Conservation (phyloP, 2,888 invertebrate species). For the Unio delphinus region DNA sequence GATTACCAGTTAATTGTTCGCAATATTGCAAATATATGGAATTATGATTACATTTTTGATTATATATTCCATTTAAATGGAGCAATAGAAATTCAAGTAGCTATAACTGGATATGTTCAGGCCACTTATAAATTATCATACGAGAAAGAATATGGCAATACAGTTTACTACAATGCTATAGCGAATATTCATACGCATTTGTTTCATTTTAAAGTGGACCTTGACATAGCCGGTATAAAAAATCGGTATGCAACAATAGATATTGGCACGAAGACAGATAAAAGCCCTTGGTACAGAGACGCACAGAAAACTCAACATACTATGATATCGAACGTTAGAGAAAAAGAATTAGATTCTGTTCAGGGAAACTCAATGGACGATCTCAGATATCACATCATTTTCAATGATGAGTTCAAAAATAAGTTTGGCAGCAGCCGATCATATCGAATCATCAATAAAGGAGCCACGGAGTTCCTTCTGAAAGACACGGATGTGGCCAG, state of each 20-base stretch:
- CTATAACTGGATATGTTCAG: slow-evolving; percentile 60
- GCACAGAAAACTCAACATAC: slow-evolving; percentile 46
- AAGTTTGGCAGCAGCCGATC: slow-evolving; percentile 45
- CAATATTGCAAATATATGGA: slow-evolving; percentile 55
- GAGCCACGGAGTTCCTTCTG: slow-evolving; percentile 47
- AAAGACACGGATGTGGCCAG: slow-evolving; percentile 37
- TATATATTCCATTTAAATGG: slow-evolving; percentile 64
- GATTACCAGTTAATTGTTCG: slow-evolving; percentile 57
- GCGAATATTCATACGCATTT: slow-evolving; percentile 60
- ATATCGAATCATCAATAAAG: slow-evolving; percentile 49
- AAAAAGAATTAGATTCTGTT: slow-evolving; percentile 50
- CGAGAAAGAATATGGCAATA: slow-evolving; percentile 50
- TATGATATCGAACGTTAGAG: slow-evolving; percentile 31
- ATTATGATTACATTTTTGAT: slow-evolving; percentile 64
- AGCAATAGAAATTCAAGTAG: slow-evolving; percentile 51
- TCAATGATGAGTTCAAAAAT: slow-evolving; percentile 44
- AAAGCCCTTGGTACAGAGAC: slow-evolving; percentile 40
- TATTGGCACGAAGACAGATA: slow-evolving; percentile 35
- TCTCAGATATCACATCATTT: slow-evolving; percentile 50
- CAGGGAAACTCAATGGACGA: slow-evolving; percentile 40
- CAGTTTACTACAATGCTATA: slow-evolving; percentile 44
- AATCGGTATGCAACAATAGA: slow-evolving; percentile 57
- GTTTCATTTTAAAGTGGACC: slow-evolving; percentile 63
- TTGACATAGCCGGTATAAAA: slow-evolving; percentile 53
- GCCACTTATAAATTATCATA: slow-evolving; percentile 47